Base-by-base conservation (phyloP, 2,113 vertebrate genomes). In the Pungitius pungitius region DNA sequence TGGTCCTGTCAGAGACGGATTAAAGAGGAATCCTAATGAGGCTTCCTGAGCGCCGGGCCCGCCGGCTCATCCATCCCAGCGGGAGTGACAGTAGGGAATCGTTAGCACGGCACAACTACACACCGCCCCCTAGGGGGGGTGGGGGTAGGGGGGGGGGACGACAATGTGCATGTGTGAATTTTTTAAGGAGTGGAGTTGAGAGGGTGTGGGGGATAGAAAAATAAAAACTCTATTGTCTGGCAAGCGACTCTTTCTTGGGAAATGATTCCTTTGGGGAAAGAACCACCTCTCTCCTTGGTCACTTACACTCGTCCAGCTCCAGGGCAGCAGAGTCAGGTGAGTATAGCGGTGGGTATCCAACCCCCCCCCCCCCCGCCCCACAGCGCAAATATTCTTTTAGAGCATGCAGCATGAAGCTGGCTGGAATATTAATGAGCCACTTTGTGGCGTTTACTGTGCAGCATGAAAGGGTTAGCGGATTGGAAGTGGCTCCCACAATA, bases 11-110 rank as follows among this genome's bases (percentile, higher is more conserved):
- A 95, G 90, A 96, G 95, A 97, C 93, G 93, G 96, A 98, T 98
- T 97, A 96, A 96, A 94, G 85, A 93, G 86, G 95, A 98, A 98
- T 97, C 94, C 95, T 96, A 96, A 98, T 97, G 96, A 96, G 96
- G 95, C 86, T 89, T 86, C 77, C 72, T 75, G 88, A 90, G 88
- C 77, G 60, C 93, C 90, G 93, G 94, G 93, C 91, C 91, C 90
- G 94, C 92, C 88, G 85, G 87, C 91, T 94, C 95, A 97, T 97
- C 96, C 95, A 96, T 95, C 94, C 95, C 90, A 85, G 90, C 92
- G 91, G 94, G 93, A 87, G 85, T 92, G 93, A 95, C 94, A 95
- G 93, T 94, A 94, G 92, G 93, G 95, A 94, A 96, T 96, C 95
- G 95, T 96, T 96, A 96, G 93, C 91, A 91, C 93, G 94, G 94